Evolutionary conservation across 1,140 invertebrate genomes (phyloP), one percentile per base, ranked within the genome.

Genomic region (Homarus americanus): DNA sequence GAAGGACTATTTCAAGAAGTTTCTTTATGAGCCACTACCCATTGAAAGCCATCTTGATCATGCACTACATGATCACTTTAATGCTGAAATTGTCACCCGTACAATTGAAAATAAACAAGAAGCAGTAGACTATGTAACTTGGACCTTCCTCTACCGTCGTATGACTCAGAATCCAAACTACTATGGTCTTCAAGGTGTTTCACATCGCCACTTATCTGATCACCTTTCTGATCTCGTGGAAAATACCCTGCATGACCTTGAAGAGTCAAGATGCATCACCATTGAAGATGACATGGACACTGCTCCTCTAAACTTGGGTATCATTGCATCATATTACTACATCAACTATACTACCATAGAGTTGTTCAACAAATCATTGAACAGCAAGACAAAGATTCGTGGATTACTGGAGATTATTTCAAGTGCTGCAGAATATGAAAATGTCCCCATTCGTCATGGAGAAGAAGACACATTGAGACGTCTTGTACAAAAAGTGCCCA

Each of bases 101-200:
- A 99, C 99, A 0, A 99, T 99, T 94, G 99, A 99, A 94, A 99
- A 99, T 95, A 99, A 99, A 94, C 99, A 99, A 94, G 99, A 99
- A 94, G 98, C 99, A 0, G 99, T 99, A 0, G 99, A 99, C 95
- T 99, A 99, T 93, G 95, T 99, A 2, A 99, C 99, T 0, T 99
- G 99, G 99, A 99, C 99, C 0, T 99, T 99, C 95, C 94, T 99
- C 0, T 99, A 99, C 94, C 95, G 99, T 24, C 95, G 99, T 90
- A 96, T 99, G 93, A 99, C 99, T 1, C 98, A 99, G 94, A 99
- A 99, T 95, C 99, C 99, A 12, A 99, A 99, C 94, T 99, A 99
- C 94, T 99, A 99, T 94, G 99, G 99, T 94, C 95, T 99, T 24
- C 98, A 99, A 94, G 98, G 98, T 15, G 97, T 99, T 1, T 98